Percentiles rank a stretch among this genome's conserved stretches.
Evolutionary conservation across 2,113 vertebrate species (phyloP).

Genomic region (Struthio camelus): DNA sequence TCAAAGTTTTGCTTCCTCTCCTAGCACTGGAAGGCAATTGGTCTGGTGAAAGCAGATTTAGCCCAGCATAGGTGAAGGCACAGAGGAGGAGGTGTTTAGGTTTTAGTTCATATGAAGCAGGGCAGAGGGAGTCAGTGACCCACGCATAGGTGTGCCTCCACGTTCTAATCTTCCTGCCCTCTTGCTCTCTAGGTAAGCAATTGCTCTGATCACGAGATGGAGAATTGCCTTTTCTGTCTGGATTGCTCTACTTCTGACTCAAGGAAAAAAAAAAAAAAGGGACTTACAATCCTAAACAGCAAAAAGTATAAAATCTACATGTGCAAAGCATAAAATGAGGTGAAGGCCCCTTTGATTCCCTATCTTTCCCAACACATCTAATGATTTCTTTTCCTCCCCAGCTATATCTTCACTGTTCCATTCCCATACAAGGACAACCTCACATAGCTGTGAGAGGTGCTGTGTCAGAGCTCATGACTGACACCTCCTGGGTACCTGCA

Average conservation of each 20-base stretch:
- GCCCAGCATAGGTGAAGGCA: neutral
- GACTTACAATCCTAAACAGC: neutral
- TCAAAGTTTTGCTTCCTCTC: neutral
- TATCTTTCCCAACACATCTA: neutral
- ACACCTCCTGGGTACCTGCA: neutral
- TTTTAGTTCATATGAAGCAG: neutral
- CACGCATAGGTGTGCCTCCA: neutral
- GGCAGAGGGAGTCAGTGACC: neutral
- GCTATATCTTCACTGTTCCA: neutral
- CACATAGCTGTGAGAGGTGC: neutral
- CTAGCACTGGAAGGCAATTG: neutral
- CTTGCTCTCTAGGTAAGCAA: neutral
- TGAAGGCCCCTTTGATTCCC: neutral
- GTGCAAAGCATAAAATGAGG: neutral
- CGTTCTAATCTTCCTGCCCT: neutral
- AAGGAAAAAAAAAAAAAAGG: neutral
- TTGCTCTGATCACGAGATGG: neutral
- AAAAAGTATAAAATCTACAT: neutral
- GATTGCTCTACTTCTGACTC: neutral
- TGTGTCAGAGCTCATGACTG: rapidly evolving
- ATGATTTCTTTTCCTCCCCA: neutral
- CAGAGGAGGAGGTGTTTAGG: neutral
- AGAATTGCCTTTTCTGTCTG: neutral
- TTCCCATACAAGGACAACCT: rapidly evolving
- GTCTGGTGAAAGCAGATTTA: neutral